A percentile compares a stretch with the other conserved stretches of the same genome.
Evolutionary conservation across 2,113 vertebrate genomes (phyloP).

Genomic region (Ageneiosus marmoratus): DNA sequence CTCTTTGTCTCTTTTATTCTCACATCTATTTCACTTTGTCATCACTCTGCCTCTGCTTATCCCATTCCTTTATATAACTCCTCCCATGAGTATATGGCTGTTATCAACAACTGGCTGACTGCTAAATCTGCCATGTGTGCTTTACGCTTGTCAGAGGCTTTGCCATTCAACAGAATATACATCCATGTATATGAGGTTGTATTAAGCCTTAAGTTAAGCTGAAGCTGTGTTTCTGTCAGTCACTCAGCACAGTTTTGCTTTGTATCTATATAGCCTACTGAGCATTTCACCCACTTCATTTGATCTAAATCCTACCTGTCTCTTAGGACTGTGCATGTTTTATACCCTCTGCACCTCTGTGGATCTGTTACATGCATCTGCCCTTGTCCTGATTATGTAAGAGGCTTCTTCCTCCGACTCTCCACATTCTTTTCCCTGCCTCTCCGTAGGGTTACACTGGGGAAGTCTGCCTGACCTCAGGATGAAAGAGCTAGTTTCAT

Average conservation of each 20-base stretch:
- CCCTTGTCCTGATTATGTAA: slow-evolving; percentile 19
- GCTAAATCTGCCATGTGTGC: slow-evolving; percentile 34
- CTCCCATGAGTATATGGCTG: slow-evolving; percentile 6
- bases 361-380: slow-evolving; percentile 50
- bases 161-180: slow-evolving; percentile 4
- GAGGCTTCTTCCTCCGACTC: slow-evolving; percentile 25
- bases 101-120: slow-evolving; percentile 21
- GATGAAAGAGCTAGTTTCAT: slow-evolving; percentile 26
- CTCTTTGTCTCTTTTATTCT: not conserved
- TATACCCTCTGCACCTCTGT: slow-evolving; percentile 17
- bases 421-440: slow-evolving; percentile 15
- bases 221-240: slow-evolving; percentile 8
- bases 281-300: slow-evolving; percentile 36
- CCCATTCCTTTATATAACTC: slow-evolving; percentile 11
- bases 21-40: slow-evolving; percentile 11
- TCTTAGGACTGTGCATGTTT: slow-evolving; percentile 28
- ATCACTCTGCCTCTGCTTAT: slow-evolving; percentile 32
- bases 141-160: slow-evolving; percentile 29
- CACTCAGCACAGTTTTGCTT: not conserved
- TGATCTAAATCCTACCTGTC: slow-evolving; percentile 31
- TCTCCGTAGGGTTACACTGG: slow-evolving; percentile 21
- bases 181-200: not conserved
- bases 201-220: not conserved
- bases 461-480: slow-evolving; percentile 44
- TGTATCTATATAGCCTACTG: slow-evolving; percentile 17